Evolutionary conservation across 2,888 invertebrate genomes (phyloP), one percentile per base, ranked within the genome.

Genomic region (Coremacera marginata): DNA sequence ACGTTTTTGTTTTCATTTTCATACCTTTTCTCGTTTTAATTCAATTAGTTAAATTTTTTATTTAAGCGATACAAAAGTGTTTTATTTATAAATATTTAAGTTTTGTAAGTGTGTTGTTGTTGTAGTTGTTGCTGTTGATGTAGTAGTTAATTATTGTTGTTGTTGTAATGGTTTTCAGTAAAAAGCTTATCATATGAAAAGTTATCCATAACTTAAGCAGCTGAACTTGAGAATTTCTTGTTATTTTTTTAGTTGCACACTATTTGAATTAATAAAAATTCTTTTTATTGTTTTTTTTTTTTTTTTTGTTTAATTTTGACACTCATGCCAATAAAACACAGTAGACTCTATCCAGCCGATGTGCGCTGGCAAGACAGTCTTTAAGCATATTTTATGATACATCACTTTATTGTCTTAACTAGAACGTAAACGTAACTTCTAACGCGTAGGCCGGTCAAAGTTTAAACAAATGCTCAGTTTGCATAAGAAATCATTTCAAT

Each of bases 1-100:
- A 60, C 57, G 25, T 60, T 22, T 44, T 44, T 44, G 44, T 44
- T 44, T 44, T 44, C 11, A 11, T 44, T 44, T 44, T 22, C 77
- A 76, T 81, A 81, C 81, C 81, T 81, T 76, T 70, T 75, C 71
- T 76, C 31, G 70, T 60, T 77, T 72, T 57, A 75, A 78, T 72
- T 76, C 65, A 65, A 75, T 77, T 77, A 65, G 72, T 77, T 77
- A 77, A 74, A 44, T 81, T 79, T 71, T 31, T 31, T 16, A 27
- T 31, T 25, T 31, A 5, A 31, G 25, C 31, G 9, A 63, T 63
- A 31, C 31, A n/a, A 16, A 16, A 16, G 34, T 57, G 37, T 31
- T 71, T 34, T 49, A n/a, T 31, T 31, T 44, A 44, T 11, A 44
- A n/a, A 63, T 31, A 31, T 31, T 25, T 31, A 16, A 31, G 5